Percentiles rank a stretch among this genome's conserved stretches.
These are phyloP conservation scores for Ascaphus truei DNA, from an alignment of 2,113 vertebrate species.

Conservation along the genomic window DNA sequence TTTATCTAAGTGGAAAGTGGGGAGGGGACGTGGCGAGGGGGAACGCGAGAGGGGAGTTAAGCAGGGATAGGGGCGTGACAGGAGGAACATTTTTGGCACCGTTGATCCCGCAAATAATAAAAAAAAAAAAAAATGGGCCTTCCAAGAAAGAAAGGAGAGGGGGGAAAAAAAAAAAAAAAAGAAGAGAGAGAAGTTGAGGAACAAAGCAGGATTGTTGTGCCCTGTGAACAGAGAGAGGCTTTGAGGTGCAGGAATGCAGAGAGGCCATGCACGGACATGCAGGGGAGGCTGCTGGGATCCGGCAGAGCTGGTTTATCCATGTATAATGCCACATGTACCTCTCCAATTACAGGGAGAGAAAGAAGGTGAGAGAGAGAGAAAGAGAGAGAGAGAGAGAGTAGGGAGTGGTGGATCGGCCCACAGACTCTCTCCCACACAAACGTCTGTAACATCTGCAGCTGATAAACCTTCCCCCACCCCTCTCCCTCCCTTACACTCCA, in stretches of 20 bases:
- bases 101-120: no score
- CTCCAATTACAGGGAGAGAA: conserved; percentile 26
- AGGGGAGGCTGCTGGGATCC: conserved; percentile 17
- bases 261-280: conserved; percentile 29
- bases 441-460: not conserved
- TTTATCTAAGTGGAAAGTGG: no score
- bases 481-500: not conserved
- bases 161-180: no score
- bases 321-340: conserved; percentile 26
- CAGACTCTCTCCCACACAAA: not conserved
- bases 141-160: no score
- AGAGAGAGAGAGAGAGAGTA: not conserved
- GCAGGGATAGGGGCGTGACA: no score
- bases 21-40: no score
- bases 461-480: not conserved
- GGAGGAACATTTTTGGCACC: no score
- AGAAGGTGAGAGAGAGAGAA: fast-evolving
- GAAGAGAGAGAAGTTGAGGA: not conserved
- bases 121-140: no score
- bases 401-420: not conserved
- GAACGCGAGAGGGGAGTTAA: no score
- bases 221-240: conserved; percentile 26
- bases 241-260: conserved; percentile 28
- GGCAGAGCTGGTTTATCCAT: conserved; percentile 34
- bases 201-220: conserved; percentile 34